Evolutionary conservation across 2,797 vertebrate genomes (phyloP).

Genomic region (Anabacerthia variegaticeps): DNA sequence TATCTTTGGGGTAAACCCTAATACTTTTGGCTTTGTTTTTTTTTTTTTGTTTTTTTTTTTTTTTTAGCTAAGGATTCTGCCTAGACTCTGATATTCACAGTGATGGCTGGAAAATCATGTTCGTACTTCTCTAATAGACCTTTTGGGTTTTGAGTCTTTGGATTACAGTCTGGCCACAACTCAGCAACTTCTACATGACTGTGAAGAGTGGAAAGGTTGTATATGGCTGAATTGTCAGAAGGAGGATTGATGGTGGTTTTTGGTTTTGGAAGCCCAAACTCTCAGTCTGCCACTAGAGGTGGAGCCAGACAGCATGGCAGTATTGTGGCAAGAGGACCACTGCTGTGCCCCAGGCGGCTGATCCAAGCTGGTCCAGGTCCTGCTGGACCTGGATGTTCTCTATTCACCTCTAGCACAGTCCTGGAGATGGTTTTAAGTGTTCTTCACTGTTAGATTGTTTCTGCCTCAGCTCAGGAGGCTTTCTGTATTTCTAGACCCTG

Average conservation of each 20-base stretch:
- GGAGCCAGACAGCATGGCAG: neutral
- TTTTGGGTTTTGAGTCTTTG: neutral
- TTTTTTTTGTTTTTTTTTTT: neutral
- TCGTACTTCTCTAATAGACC: neutral
- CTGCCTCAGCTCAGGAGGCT: neutral
- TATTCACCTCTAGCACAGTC: neutral
- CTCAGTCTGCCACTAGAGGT: neutral
- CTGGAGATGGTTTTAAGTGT: neutral
- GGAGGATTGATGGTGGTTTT: neutral
- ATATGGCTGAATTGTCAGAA: rapidly evolving
- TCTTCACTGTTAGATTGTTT: neutral
- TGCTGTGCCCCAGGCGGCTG: neutral
- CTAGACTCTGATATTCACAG: neutral
- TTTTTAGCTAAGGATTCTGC: neutral
- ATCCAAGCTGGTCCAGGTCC: neutral
- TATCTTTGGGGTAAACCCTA: neutral
- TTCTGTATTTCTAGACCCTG: neutral
- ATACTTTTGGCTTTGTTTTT: neutral
- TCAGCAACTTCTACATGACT: neutral
- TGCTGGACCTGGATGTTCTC: neutral
- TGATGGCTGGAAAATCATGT: neutral
- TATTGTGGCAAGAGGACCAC: neutral
- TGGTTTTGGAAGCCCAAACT: neutral
- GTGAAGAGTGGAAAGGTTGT: neutral
- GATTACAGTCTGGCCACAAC: neutral